Evolutionary conservation across 2,113 vertebrate genomes (phyloP).

Genomic region (Bubo scandiacus): DNA sequence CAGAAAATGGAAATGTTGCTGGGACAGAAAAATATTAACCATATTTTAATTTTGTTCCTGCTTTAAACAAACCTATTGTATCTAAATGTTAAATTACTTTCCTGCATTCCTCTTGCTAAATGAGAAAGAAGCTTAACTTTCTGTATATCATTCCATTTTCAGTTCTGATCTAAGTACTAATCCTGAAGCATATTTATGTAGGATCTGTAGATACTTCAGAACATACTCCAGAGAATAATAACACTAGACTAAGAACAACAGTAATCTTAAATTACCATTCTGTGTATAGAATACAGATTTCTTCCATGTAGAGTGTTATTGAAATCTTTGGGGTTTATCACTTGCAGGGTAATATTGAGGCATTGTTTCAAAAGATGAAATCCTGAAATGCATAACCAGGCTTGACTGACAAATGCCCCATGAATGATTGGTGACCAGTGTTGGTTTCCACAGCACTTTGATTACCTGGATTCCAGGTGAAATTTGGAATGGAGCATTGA

Average conservation of each 20-base stretch:
- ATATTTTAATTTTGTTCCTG: not conserved
- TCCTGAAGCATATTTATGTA: not conserved
- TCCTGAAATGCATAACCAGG: not conserved
- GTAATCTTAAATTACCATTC: not conserved
- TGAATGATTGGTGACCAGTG: rapidly evolving
- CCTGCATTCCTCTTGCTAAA: not conserved
- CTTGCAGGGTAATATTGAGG: not conserved
- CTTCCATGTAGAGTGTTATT: not conserved
- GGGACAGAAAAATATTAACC: not conserved
- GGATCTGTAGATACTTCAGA: not conserved
- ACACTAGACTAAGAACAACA: not conserved
- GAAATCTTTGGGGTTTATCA: not conserved
- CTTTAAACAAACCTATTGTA: not conserved
- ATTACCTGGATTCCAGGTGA: not conserved
- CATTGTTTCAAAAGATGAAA: not conserved
- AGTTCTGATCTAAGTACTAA: not conserved
- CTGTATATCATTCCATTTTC: not conserved
- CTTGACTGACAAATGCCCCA: rapidly evolving
- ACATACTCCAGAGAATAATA: not conserved
- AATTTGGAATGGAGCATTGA: not conserved
- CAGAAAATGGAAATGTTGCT: not conserved
- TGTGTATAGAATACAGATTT: not conserved
- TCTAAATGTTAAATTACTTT: not conserved
- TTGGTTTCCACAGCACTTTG: rapidly evolving
- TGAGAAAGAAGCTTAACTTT: not conserved